phyloP scores from a whole-genome alignment of 2,113 vertebrate species.

The Rhinogobius similis region DNA sequence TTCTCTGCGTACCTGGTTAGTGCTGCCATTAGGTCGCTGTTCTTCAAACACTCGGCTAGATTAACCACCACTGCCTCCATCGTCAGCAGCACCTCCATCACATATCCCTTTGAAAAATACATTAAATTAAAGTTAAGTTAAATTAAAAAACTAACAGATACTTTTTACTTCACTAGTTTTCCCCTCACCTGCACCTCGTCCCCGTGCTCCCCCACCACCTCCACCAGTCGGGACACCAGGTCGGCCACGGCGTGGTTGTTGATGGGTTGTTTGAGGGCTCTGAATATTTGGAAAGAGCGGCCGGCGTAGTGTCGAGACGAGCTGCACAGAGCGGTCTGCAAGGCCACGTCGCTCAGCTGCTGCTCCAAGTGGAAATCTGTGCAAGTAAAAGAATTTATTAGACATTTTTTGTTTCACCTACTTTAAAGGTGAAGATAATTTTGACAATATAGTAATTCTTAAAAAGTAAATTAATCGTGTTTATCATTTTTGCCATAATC shows the following conservation, averaged over 20 bases:
- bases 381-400: not conserved
- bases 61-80: conserved; percentile 96
- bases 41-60: conserved; percentile 95
- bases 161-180: not conserved
- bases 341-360: conserved; percentile 92
- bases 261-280: conserved; percentile 93
- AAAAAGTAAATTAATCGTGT: too few species aligned
- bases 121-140: not conserved
- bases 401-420: too few species aligned
- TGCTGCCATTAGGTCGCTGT: conserved; percentile 91
- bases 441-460: too few species aligned
- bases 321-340: conserved; percentile 96
- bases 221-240: conserved; percentile 92
- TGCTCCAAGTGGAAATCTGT: conserved; percentile 97
- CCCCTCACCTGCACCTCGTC: conserved; percentile 93
- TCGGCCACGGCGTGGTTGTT: conserved; percentile 93
- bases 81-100: conserved; percentile 96
- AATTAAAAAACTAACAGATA: not conserved
- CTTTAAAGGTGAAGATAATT: too few species aligned
- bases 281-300: conserved; percentile 96
- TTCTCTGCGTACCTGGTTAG: conserved; percentile 84
- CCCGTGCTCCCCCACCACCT: conserved; percentile 96
- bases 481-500: too few species aligned
- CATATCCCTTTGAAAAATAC: conserved; percentile 84
- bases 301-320: conserved; percentile 96